These are phyloP conservation scores for Caenorhabditis remanei DNA, from an alignment of 1,140 invertebrate genomes.

Conservation along the genomic window DNA sequence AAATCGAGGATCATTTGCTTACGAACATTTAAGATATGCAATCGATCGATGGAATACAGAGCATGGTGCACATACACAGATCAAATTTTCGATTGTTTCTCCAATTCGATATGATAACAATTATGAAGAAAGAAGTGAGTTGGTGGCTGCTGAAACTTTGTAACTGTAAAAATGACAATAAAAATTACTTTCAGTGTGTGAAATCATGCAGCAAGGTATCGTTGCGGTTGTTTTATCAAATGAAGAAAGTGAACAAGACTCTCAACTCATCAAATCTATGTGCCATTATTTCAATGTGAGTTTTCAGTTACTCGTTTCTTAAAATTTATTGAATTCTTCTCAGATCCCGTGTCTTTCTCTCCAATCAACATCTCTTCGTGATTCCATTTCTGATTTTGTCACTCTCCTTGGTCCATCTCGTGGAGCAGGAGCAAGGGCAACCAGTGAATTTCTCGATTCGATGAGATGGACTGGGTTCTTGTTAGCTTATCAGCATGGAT, in stretches of 20 bases:
- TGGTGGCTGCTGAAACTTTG: neutral
- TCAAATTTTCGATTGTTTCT: conserved; percentile 65
- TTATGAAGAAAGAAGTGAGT: conserved; percentile 56
- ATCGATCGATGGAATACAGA: conserved; percentile 71
- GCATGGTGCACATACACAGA: conserved; percentile 61
- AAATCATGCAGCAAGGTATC: conserved; percentile 72
- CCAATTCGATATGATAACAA: conserved; percentile 56
- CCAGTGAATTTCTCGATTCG: conserved; percentile 68
- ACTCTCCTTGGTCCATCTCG: conserved; percentile 69
- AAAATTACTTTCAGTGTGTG: conserved; percentile 69
- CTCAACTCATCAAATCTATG: conserved; percentile 69
- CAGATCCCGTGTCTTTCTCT: conserved; percentile 51
- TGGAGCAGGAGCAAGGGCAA: conserved; percentile 66
- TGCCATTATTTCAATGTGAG: conserved; percentile 76
- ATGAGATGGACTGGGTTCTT: conserved; percentile 74
- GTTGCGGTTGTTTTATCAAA: conserved; percentile 70
- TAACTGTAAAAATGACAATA: neutral
- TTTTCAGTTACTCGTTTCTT: neutral
- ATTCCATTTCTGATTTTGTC: conserved; percentile 68
- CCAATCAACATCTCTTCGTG: conserved; percentile 38
- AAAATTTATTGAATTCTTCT: neutral
- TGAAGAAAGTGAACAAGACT: conserved; percentile 52
- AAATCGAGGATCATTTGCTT: conserved; percentile 50
- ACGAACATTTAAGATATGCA: conserved; percentile 69
- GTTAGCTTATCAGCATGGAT: conserved; percentile 71